Evolutionary conservation across 2,888 invertebrate genomes (phyloP).

Genomic region (Ametastegia equiseti): DNA sequence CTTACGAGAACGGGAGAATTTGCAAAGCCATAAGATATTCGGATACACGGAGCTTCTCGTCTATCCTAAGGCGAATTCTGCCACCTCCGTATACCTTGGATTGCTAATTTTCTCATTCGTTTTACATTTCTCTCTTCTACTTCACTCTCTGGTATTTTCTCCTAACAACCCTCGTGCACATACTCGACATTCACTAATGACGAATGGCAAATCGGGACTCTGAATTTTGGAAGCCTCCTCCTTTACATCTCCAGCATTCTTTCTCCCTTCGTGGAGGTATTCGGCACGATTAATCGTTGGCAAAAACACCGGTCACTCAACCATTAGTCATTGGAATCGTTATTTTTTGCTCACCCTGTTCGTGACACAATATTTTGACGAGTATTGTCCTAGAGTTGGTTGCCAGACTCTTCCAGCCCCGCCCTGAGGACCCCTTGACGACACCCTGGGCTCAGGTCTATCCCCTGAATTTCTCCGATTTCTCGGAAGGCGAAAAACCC

Average conservation of each 20-base stretch:
- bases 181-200: constrained; percentile 59
- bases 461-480: constrained; percentile 27
- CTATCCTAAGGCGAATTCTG: neutral
- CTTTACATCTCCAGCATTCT: neutral
- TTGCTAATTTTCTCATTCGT: constrained; percentile 14
- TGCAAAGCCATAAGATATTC: constrained; percentile 33
- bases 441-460: constrained; percentile 24
- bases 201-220: constrained; percentile 51
- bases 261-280: constrained; percentile 53
- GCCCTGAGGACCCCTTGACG: constrained; percentile 17
- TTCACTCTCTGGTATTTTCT: neutral
- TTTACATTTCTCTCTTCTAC: constrained; percentile 1
- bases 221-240: neutral
- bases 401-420: constrained; percentile 15
- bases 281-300: constrained; percentile 67
- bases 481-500: constrained; percentile 43
- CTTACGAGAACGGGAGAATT: constrained; percentile 27
- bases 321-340: constrained; percentile 62
- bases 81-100: constrained; percentile 22
- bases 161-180: neutral
- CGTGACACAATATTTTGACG: constrained; percentile 61
- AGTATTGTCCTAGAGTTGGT: constrained; percentile 60
- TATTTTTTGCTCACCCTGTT: constrained; percentile 55
- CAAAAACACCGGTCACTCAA: constrained; percentile 61
- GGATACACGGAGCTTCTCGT: constrained; percentile 12